Evolutionary conservation across 2,113 vertebrate genomes (phyloP).

Genomic region (Hystrix cristata): DNA sequence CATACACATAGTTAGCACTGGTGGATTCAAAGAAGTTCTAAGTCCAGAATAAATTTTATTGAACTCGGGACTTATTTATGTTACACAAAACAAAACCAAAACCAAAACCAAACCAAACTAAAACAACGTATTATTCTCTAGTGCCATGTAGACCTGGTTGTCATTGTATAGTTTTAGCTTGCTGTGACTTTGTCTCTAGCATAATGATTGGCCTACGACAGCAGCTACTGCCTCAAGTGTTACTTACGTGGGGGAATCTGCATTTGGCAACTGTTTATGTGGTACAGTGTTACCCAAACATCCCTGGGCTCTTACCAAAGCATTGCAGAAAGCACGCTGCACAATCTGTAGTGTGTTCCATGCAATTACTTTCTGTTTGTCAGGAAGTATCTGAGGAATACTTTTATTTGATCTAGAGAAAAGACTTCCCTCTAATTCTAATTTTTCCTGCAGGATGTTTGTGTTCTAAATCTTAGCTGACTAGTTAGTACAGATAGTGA

Average conservation of each 20-base stretch:
- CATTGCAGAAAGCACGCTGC: constrained; percentile 65
- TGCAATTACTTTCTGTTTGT: constrained; percentile 59
- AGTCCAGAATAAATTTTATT: constrained; percentile 82
- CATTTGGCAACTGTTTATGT: constrained; percentile 32
- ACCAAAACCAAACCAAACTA: neutral
- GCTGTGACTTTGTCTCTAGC: constrained; percentile 42
- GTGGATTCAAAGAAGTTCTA: constrained; percentile 78
- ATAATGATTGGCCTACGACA: constrained; percentile 16
- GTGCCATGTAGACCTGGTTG: neutral
- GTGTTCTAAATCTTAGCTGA: constrained; percentile 76
- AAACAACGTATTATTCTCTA: neutral
- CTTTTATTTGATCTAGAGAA: constrained; percentile 81
- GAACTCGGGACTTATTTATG: constrained; percentile 62
- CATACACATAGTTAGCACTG: constrained; percentile 60
- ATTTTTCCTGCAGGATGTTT: constrained; percentile 43
- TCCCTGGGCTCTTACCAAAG: constrained; percentile 62
- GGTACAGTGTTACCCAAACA: constrained; percentile 56
- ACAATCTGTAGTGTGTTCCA: constrained; percentile 65
- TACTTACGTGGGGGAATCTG: neutral
- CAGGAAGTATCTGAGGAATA: constrained; percentile 60
- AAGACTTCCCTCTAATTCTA: constrained; percentile 49
- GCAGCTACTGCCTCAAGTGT: constrained; percentile 67
- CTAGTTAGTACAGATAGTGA: constrained; percentile 57
- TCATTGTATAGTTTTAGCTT: constrained; percentile 15
- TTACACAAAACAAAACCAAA: constrained; percentile 30